Evolutionary conservation across 2,888 invertebrate genomes (phyloP), one percentile per base, ranked within the genome.

Genomic region (Biston betularia): DNA sequence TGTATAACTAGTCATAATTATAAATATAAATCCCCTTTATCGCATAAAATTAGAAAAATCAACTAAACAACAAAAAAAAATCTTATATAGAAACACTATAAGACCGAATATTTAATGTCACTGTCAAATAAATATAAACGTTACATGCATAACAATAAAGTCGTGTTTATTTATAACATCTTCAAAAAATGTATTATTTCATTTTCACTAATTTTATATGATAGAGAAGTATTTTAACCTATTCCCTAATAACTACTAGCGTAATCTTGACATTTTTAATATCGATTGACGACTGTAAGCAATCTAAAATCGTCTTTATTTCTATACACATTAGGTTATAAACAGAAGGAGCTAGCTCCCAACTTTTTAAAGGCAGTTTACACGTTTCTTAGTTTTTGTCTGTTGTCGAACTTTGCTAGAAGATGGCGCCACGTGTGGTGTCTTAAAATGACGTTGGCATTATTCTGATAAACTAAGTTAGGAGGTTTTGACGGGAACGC

Each of bases 261-360:
- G 59, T 72, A 63, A 65, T 73, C 68, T 72, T 72, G 65, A 54
- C 46, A 62, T 72, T 73, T 72, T 65, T 48, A 63, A 64, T 56
- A 68, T 63, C 55, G 53, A 53, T 64, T 73, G 63, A 71, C 56
- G 60, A 59, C 59, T 65, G 67, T 65, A 74, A 72, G 73, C 73
- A 58, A 60, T 65, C 74, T 70, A 69, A 68, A 45, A 55, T 72
- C 66, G 63, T 70, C 64, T 46, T 73, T 60, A 58, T 49, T 44
- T 44, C 34, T 56, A 56, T 61, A 42, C 42, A 66, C 49, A 49
- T 35, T 54, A 65, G 44, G 49, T 55, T 44, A 55, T 33, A 35
- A 55, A 54, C 35, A 55, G 12, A 42, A 14, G 54, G 46, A 45
- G 49, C 50, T 60, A 50, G 45, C 46, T 57, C 61, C 56, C 11